Evolutionary conservation across 92 coral and sea anemone species (phyloP), one percentile per base, ranked within the genome.

Genomic region (Zoanthus gigantus): DNA sequence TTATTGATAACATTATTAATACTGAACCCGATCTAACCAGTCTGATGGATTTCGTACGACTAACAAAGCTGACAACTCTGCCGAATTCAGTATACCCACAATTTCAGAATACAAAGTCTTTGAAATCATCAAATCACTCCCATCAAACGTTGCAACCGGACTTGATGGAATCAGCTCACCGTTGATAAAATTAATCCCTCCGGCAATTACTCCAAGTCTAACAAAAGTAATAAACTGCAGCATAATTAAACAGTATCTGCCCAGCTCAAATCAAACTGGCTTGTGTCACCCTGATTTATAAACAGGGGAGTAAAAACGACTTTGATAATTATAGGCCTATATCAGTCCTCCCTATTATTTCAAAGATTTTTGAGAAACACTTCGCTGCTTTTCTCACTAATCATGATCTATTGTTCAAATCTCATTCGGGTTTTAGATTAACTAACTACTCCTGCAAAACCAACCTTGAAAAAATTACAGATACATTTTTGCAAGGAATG

Each of bases 171-270:
- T 80, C 31, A 48, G 88, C 54, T 90, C 80, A 67, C 79, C 16
- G 15, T 78, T 89, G 79, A 47, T 89, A 46, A 89, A 89, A 58
- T 46, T 89, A 34, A 89, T 83, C 72, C 74, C 89, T 2, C 88
- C 89, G 17, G 88, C 80, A 56, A 32, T 80, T 88, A 87, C 87
- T 14, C 82, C 82, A 3, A 69, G 87, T 58, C 74, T 88, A 31
- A 32, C 90, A 14, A 89, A 89, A 63, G 45, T 89, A 66, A 44
- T 89, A 76, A 89, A 89, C 92, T 89, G 92, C 71, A 89, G 92
- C 65, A 74, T 89, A 58, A 83, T 11, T 4, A 89, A 83, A 23
- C 47, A 68, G 92, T 12, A 76, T 76, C 16, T 74, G 78, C 48
- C 92, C 92, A 46, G 56, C 88, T 52, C 73, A 83, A 65, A 84